A percentile compares a stretch with the other conserved stretches of the same genome.
Conservation (phyloP, 1,140 invertebrate genomes). For the Psix sp. region DNA sequence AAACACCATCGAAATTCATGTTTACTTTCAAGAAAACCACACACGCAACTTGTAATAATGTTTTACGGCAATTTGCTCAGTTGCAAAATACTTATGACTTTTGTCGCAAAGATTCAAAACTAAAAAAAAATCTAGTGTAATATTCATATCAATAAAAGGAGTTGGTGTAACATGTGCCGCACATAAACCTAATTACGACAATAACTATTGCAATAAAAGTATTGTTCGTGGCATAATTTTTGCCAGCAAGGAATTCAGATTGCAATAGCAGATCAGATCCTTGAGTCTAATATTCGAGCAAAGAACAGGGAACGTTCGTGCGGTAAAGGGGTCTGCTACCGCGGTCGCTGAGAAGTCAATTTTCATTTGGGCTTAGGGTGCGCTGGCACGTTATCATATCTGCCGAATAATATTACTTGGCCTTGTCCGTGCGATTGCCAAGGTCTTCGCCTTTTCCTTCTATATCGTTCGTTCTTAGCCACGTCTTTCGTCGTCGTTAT, state of each 20-base stretch:
- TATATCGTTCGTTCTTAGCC: slow-evolving; percentile 13
- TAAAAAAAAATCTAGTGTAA: background rate
- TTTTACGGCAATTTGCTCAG: no score
- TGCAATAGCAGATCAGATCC: slow-evolving; percentile 41
- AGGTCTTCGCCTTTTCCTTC: slow-evolving; percentile 26
- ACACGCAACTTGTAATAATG: no score
- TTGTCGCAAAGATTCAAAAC: background rate
- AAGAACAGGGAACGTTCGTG: slow-evolving; percentile 43
- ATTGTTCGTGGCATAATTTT: slow-evolving; percentile 48
- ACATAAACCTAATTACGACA: slow-evolving; percentile 35
- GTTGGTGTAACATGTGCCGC: slow-evolving; percentile 11
- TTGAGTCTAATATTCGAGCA: slow-evolving; percentile 24
- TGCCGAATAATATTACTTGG: slow-evolving; percentile 65
- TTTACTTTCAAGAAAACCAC: no score
- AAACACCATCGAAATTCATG: no score
- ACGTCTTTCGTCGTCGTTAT: slow-evolving; percentile 31
- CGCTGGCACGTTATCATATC: slow-evolving; percentile 69
- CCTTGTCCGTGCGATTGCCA: slow-evolving; percentile 49
- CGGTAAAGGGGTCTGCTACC: slow-evolving; percentile 48
- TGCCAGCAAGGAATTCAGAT: slow-evolving; percentile 31
- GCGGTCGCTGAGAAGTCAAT: slow-evolving; percentile 66
- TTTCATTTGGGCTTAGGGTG: slow-evolving; percentile 70
- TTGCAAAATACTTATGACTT: no score
- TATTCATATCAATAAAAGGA: slow-evolving; percentile 8
- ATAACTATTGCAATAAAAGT: slow-evolving; percentile 46